A percentile compares a stretch with the other conserved stretches of the same genome.
These are phyloP conservation scores for Drosophila paramelanica DNA, from an alignment of 2,888 invertebrate species.

Conservation along the genomic window DNA sequence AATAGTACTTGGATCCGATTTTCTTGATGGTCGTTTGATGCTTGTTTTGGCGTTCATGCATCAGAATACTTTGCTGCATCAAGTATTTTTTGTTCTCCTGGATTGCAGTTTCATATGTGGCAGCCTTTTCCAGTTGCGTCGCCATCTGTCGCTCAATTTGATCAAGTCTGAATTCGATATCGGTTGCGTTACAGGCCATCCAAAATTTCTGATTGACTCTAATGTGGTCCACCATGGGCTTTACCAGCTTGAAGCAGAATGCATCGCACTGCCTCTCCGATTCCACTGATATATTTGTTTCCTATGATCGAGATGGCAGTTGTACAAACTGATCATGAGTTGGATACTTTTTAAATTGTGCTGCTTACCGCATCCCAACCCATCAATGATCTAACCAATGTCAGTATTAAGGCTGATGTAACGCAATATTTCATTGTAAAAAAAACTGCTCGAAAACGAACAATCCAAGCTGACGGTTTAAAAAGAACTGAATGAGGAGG, in stretches of 20 bases:
- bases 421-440: too few relatives aligned
- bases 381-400: not conserved
- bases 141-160: constrained; percentile 15
- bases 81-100: constrained; percentile 2
- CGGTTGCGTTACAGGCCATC: constrained; percentile 10
- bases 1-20: constrained; percentile 1
- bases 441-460: not conserved
- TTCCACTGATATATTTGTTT: not conserved
- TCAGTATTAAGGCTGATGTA: too few relatives aligned
- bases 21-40: constrained; percentile 4
- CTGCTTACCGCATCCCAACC: constrained; percentile 1
- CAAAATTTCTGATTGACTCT: not conserved
- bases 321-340: not conserved
- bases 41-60: not conserved
- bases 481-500: too few relatives aligned
- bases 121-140: constrained; percentile 1
- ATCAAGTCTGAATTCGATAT: constrained; percentile 11
- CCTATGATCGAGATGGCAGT: not conserved
- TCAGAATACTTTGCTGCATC: not conserved
- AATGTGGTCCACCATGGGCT: constrained; percentile 31
- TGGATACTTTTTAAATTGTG: too few relatives aligned
- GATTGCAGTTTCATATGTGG: not conserved
- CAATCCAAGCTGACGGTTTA: too few relatives aligned
- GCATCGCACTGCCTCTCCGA: constrained; percentile 3
- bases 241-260: constrained; percentile 21